Base-by-base conservation (phyloP, 2,888 invertebrate genomes). In the Patella caerulea region DNA sequence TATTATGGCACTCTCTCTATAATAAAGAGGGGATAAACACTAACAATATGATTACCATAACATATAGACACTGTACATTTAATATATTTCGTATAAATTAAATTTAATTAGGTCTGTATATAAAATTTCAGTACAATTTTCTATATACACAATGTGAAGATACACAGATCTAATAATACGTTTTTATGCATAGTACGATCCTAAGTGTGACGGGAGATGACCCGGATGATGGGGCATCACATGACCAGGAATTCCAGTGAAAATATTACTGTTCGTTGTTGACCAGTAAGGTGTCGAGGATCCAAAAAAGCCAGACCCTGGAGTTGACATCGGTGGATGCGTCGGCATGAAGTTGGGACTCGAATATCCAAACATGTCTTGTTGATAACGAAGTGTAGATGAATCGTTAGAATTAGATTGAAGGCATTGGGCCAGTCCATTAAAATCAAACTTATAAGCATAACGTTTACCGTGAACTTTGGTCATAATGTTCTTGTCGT, bases 401-500 rank as follows among this genome's bases (percentile, higher is more conserved):
- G 98, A 97, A 92, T 98, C 98, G 83, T 86, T 83, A 0, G 88
- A 97, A 96, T 93, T 97, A 96, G 92, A 88, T 79, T 91, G 91
- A 82, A 90, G 88, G 34, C 89, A 90, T 75, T 96, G 95, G 94
- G 97, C 96, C 89, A 98, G 93, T 5, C 97, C 97, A 89, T 96
- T 96, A 93, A 98, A 98, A 93, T 98, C 98, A 93, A 98, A 99
- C 92, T 97, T 96, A 94, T 98, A 97, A 72, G 97, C 97, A 93
- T 98, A 97, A 0, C 98, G 94, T 92, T 98, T 98, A 77, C 98
- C 98, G 91, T 98, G 98, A 12, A 98, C 98, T 94, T 98, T 98
- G 83, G 96, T 97, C 98, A 98, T 98, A 86, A 98, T 98, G 91
- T 98, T 98, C 93, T 98, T 98, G 93, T 98, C 98, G 92, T 98